phyloP scores from a whole-genome alignment of 2,113 vertebrate genomes.

The Rhinolophus ferrumequinum region DNA sequence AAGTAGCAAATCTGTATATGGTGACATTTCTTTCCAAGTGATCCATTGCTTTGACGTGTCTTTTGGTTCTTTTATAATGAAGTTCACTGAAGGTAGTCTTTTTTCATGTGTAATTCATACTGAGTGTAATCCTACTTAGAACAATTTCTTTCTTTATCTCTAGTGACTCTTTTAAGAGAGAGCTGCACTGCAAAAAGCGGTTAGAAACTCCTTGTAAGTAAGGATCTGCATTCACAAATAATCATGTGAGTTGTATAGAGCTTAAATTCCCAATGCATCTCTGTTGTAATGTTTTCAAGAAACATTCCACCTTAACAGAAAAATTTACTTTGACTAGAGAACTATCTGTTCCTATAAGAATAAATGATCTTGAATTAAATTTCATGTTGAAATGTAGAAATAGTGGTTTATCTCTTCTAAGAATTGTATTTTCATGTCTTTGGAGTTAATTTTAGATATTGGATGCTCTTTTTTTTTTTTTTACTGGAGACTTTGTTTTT shows the following conservation, averaged over 20 bases:
- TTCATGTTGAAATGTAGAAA: not conserved
- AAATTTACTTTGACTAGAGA: conserved; percentile 20
- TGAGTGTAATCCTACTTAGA: not conserved
- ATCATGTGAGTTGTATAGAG: not conserved
- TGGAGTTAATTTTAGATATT: conserved; percentile 3
- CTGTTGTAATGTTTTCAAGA: conserved; percentile 50
- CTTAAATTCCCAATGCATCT: not conserved
- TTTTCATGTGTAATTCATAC: not conserved
- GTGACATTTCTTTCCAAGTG: conserved; percentile 3
- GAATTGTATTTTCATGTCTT: conserved; percentile 30
- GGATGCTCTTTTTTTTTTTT: not conserved
- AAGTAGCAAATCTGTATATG: conserved; percentile 9
- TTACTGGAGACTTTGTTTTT: not conserved
- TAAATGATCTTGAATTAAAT: conserved; percentile 50
- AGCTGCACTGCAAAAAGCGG: not conserved
- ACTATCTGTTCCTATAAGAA: not conserved
- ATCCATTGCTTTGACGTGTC: not conserved
- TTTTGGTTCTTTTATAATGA: conserved; percentile 21
- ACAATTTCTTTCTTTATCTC: conserved; percentile 12
- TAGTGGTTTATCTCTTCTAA: not conserved
- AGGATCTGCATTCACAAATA: not conserved
- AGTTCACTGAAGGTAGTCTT: not conserved
- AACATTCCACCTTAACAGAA: not conserved
- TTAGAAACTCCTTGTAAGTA: conserved; percentile 21
- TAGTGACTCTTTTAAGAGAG: conserved; percentile 31